phyloP scores from a whole-genome alignment of 2,113 vertebrate genomes.

The Gymnocephalus cernua region DNA sequence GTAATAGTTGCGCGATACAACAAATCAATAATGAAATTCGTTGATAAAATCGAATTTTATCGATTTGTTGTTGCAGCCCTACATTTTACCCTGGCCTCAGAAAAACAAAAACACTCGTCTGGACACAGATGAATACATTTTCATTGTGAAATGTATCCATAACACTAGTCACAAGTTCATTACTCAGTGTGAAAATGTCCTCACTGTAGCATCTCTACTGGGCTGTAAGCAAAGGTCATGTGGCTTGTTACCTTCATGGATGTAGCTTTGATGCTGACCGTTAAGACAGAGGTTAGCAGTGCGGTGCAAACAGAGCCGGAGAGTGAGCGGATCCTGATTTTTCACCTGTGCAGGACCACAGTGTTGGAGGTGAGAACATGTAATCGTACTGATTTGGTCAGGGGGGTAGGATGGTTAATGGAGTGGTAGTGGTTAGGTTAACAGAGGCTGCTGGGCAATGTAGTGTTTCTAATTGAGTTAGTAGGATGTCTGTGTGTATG shows the following conservation, averaged over 20 bases:
- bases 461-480: conserved; percentile 74
- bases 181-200: too few relatives aligned
- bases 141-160: too few relatives aligned
- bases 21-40: too few relatives aligned
- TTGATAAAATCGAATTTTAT: too few relatives aligned
- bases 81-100: too few relatives aligned
- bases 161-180: too few relatives aligned
- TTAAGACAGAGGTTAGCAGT: background rate
- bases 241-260: background rate
- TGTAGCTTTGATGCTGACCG: conserved; percentile 4
- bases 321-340: conserved; percentile 21
- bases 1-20: too few relatives aligned
- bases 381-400: conserved; percentile 51
- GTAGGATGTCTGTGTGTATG: conserved; percentile 16
- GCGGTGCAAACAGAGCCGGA: background rate
- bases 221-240: background rate
- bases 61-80: too few relatives aligned
- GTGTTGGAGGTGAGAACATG: conserved; percentile 50
- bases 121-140: too few relatives aligned
- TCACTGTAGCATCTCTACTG: too few relatives aligned
- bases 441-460: conserved; percentile 59
- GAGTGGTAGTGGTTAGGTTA: conserved; percentile 72
- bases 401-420: conserved; percentile 63
- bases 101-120: too few relatives aligned
- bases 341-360: conserved; percentile 45